Evolutionary conservation across 2,888 invertebrate genomes (phyloP).

Genomic region (Alcis repandata): DNA sequence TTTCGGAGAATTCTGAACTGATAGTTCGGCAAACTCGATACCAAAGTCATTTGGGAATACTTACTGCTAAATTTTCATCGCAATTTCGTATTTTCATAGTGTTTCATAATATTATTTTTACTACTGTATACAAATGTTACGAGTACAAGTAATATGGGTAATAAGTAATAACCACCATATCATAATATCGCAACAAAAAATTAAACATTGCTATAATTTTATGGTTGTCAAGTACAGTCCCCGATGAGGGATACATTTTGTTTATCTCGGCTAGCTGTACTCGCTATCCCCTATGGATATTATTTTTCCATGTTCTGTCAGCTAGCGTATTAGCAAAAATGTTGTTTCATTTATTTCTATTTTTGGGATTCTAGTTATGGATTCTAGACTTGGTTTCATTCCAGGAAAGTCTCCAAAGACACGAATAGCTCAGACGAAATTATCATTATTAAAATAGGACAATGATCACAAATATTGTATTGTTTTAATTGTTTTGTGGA

Average conservation of each 20-base stretch:
- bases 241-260: constrained; percentile 61
- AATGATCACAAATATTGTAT: too few relatives aligned
- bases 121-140: too few relatives aligned
- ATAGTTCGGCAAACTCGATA: too few relatives aligned
- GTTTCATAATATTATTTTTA: too few relatives aligned
- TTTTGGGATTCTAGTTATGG: too few relatives aligned
- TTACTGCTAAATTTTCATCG: too few relatives aligned
- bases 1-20: too few relatives aligned
- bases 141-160: too few relatives aligned
- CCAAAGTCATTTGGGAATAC: too few relatives aligned
- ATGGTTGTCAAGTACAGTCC: constrained; percentile 56
- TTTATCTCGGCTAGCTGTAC: constrained; percentile 59
- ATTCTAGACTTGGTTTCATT: constrained; percentile 9
- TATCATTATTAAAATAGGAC: too few relatives aligned
- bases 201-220: constrained; percentile 59
- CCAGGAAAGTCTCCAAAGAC: not conserved
- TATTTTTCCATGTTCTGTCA: constrained; percentile 43
- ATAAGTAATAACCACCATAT: not conserved
- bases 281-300: constrained; percentile 44
- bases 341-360: constrained; percentile 10
- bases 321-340: constrained; percentile 34
- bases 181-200: constrained; percentile 39
- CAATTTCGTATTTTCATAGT: too few relatives aligned
- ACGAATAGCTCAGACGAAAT: not conserved
- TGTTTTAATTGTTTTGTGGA: not conserved